These are phyloP conservation scores for Natator depressus DNA, from an alignment of 2,113 vertebrate genomes.

Conservation along the genomic window DNA sequence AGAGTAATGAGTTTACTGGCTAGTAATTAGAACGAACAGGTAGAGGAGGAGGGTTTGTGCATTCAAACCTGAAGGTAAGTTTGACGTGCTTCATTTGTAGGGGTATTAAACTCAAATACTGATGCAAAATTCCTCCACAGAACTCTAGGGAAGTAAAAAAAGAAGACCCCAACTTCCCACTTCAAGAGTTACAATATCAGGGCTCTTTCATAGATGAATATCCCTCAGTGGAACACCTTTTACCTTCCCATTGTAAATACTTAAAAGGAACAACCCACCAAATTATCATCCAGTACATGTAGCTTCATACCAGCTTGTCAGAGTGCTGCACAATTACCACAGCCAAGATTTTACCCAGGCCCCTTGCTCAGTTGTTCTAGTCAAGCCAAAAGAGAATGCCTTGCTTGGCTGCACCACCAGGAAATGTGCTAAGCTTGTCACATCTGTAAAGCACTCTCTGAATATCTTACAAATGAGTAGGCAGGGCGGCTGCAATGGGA, in stretches of 20 bases:
- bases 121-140: background rate
- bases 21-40: background rate
- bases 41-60: background rate
- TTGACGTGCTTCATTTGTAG: background rate
- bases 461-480: background rate
- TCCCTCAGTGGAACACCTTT: background rate
- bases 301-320: background rate
- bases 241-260: background rate
- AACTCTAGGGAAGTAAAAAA: background rate
- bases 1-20: background rate
- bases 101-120: background rate
- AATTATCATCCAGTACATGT: background rate
- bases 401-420: background rate
- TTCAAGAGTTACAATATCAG: background rate
- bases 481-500: background rate
- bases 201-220: background rate
- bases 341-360: background rate
- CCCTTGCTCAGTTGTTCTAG: background rate
- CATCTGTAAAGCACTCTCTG: too few relatives aligned
- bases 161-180: background rate
- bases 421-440: too few relatives aligned
- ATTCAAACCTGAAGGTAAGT: background rate
- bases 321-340: background rate
- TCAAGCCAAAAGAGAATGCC: background rate
- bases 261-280: background rate